Evolutionary conservation across 2,797 vertebrate species (phyloP).

Genomic region (Acipenser transmontanus): DNA sequence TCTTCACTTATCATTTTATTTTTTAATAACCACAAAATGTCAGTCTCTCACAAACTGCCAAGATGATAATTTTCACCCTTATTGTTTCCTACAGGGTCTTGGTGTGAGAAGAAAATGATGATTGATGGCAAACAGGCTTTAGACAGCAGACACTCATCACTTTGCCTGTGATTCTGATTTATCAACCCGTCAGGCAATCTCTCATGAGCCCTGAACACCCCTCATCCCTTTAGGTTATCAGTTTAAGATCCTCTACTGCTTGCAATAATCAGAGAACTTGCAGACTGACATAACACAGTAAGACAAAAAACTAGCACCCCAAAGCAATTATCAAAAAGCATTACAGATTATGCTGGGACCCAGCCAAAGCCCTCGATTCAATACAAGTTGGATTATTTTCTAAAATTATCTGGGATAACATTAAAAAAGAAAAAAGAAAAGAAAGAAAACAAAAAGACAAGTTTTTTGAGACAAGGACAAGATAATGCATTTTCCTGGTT

Average conservation of each 20-base stretch:
- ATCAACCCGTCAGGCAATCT: conserved; percentile 47
- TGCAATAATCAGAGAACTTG: conserved; percentile 34
- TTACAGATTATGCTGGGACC: conserved; percentile 56
- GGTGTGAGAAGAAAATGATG: conserved; percentile 67
- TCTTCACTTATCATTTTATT: conserved; percentile 17
- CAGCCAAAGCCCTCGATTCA: conserved; percentile 50
- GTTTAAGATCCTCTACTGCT: conserved; percentile 41
- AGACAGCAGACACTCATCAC: conserved; percentile 60
- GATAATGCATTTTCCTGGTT: conserved; percentile 84
- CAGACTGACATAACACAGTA: conserved; percentile 22
- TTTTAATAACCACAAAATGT: conserved; percentile 44
- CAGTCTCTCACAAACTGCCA: conserved; percentile 36
- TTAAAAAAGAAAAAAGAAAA: conserved; percentile 36
- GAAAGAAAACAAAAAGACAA: conserved; percentile 14
- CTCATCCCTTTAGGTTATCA: conserved; percentile 49
- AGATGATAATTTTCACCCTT: conserved; percentile 60
- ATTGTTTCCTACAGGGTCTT: conserved; percentile 68
- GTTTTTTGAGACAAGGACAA: conserved; percentile 43
- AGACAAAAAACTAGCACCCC: conserved; percentile 19
- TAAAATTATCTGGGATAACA: conserved; percentile 34
- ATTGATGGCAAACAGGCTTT: conserved; percentile 73
- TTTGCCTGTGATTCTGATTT: conserved; percentile 53
- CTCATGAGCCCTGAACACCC: conserved; percentile 28
- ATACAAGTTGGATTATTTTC: conserved; percentile 38
- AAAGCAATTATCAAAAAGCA: conserved; percentile 35